phyloP scores from a whole-genome alignment of 2,888 invertebrate species.

The Mythimna impura region DNA sequence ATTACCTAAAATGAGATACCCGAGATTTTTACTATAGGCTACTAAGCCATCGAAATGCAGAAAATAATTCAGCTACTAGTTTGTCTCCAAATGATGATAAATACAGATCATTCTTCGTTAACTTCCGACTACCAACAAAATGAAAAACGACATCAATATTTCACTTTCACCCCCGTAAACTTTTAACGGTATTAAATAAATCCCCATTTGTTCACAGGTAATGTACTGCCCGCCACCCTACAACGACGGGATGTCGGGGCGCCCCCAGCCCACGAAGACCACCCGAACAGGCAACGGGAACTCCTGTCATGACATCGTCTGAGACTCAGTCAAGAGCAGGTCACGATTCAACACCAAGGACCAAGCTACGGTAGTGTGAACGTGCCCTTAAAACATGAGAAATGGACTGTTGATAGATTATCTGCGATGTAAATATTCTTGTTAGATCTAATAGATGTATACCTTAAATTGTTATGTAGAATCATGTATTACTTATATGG shows the following conservation, averaged over 20 bases:
- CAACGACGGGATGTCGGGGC: slow-evolving; percentile 83
- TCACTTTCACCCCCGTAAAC: slow-evolving; percentile 9
- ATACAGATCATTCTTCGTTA: slow-evolving; percentile 2
- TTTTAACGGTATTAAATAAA: slow-evolving; percentile 6
- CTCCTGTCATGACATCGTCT: slow-evolving; percentile 90
- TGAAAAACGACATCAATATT: slow-evolving; percentile 25
- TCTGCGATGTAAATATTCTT: slow-evolving; percentile 56
- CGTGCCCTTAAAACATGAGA: slow-evolving; percentile 21
- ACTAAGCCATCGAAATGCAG: neutral
- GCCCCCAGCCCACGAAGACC: slow-evolving; percentile 91
- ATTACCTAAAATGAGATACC: too few species aligned
- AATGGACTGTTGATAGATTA: slow-evolving; percentile 37
- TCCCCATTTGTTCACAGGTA: slow-evolving; percentile 77
- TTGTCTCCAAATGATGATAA: slow-evolving; percentile 23
- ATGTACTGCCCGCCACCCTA: slow-evolving; percentile 91
- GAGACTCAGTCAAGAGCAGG: slow-evolving; percentile 84
- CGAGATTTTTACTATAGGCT: too few species aligned
- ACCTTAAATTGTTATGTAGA: slow-evolving; percentile 54
- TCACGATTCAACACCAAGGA: slow-evolving; percentile 73
- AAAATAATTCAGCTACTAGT: neutral
- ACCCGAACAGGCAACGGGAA: slow-evolving; percentile 93
- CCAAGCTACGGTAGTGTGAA: slow-evolving; percentile 82
- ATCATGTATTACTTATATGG: slow-evolving; percentile 27
- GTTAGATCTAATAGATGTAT: slow-evolving; percentile 49
- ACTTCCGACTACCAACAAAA: neutral